phyloP scores from a whole-genome alignment of 92 coral and sea anemone species.

The Parazoanthus swiftii region DNA sequence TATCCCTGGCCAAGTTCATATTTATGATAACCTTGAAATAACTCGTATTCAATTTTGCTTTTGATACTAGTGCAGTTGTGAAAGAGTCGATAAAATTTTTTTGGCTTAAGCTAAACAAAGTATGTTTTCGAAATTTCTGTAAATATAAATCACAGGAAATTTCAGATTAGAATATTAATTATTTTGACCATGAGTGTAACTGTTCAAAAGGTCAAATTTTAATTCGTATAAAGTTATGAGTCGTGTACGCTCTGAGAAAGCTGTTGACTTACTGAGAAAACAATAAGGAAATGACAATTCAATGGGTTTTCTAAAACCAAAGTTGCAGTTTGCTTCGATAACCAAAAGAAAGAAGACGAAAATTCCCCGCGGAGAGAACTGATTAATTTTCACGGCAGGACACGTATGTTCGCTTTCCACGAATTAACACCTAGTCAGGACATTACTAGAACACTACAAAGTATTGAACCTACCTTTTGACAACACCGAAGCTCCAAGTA shows the following conservation, averaged over 20 bases:
- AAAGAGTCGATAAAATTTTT: neutral
- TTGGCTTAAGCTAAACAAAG: too few species aligned
- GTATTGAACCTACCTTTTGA: conserved; percentile 12
- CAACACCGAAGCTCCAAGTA: neutral
- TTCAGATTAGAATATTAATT: neutral
- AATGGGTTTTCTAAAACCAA: neutral
- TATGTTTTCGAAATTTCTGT: neutral
- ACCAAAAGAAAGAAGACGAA: neutral
- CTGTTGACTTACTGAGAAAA: neutral
- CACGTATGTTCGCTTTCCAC: neutral
- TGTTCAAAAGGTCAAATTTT: conserved; percentile 4
- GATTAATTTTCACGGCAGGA: neutral
- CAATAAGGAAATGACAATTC: neutral
- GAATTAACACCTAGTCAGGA: conserved; percentile 20
- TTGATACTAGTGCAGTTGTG: neutral
- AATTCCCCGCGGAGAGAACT: neutral
- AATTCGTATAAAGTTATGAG: neutral
- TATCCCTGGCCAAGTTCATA: neutral
- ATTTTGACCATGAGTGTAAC: neutral
- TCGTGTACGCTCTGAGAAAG: neutral
- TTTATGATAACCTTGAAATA: neutral
- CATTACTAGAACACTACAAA: neutral
- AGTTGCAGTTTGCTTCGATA: neutral
- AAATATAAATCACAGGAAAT: too few species aligned
- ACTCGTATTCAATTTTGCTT: neutral